Percentiles rank a stretch among this genome's conserved stretches.
Conservation (phyloP, 2,113 vertebrate genomes). For the Sorex araneus region DNA sequence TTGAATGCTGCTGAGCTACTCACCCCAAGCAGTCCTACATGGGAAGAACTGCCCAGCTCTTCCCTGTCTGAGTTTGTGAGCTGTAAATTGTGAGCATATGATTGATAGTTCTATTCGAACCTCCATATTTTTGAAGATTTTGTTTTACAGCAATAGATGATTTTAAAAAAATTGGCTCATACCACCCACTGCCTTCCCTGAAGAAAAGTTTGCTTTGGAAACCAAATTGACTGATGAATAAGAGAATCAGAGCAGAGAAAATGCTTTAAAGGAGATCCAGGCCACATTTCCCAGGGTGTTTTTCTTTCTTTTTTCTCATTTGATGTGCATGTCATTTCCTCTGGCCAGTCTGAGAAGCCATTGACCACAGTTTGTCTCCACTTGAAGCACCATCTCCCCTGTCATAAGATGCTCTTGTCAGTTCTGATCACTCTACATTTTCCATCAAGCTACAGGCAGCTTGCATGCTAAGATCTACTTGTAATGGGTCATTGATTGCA, state of each 20-base stretch:
- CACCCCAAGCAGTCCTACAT: accelerated
- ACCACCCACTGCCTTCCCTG: neutral
- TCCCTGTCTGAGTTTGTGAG: neutral
- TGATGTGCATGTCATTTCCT: neutral
- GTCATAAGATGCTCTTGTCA: neutral
- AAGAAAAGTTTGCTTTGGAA: slow-evolving; percentile 55
- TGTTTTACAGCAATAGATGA: slow-evolving; percentile 24
- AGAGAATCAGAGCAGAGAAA: slow-evolving; percentile 53
- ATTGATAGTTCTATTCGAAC: slow-evolving; percentile 16
- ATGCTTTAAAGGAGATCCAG: neutral
- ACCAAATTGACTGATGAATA: slow-evolving; percentile 1
- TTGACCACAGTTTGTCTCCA: neutral
- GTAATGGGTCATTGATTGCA: neutral
- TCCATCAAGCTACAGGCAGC: neutral
- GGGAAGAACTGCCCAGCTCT: neutral
- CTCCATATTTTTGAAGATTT: neutral
- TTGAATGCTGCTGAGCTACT: neutral
- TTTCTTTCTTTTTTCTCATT: neutral
- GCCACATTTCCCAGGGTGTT: neutral
- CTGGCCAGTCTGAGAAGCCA: neutral
- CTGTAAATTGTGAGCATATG: neutral
- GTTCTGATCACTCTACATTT: slow-evolving; percentile 30
- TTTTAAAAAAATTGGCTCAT: slow-evolving; percentile 25
- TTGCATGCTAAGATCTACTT: neutral
- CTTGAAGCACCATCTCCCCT: neutral